These are phyloP conservation scores for Papilio protenor DNA, from an alignment of 2,888 invertebrate genomes.

Conservation along the genomic window DNA sequence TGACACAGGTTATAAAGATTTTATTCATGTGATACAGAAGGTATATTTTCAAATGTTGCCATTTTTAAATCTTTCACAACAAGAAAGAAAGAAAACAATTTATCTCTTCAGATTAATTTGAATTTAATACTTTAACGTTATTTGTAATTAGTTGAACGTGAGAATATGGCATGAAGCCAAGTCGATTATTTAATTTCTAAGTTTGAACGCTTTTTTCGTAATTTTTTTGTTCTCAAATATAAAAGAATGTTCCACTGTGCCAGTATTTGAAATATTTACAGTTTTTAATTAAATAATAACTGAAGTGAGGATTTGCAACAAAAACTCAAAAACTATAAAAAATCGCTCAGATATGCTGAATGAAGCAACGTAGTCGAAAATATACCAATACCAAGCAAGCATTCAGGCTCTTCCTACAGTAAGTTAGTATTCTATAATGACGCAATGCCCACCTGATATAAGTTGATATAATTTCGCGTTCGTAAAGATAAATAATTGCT, in stretches of 20 bases:
- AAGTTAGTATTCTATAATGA: no score
- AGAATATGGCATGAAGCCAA: not conserved
- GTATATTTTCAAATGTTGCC: not conserved
- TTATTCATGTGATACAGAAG: not conserved
- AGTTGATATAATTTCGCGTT: no score
- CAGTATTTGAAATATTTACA: not conserved
- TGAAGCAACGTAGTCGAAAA: not conserved
- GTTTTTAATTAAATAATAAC: not conserved
- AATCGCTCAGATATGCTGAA: no score
- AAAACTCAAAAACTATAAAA: no score
- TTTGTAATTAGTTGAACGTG: no score
- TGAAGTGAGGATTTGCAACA: no score
- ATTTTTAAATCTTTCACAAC: not conserved
- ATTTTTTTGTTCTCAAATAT: not conserved
- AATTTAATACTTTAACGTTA: not conserved
- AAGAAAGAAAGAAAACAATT: no score
- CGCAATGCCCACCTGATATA: no score
- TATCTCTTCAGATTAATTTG: not conserved
- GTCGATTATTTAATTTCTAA: not conserved
- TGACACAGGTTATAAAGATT: not conserved
- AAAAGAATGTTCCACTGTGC: not conserved
- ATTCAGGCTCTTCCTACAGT: no score
- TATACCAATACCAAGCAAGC: not conserved
- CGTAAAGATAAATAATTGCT: no score
- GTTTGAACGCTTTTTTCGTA: not conserved